Evolutionary conservation across 2,113 vertebrate genomes (phyloP), one percentile per base, ranked within the genome.

Genomic region (Bettongia penicillata): DNA sequence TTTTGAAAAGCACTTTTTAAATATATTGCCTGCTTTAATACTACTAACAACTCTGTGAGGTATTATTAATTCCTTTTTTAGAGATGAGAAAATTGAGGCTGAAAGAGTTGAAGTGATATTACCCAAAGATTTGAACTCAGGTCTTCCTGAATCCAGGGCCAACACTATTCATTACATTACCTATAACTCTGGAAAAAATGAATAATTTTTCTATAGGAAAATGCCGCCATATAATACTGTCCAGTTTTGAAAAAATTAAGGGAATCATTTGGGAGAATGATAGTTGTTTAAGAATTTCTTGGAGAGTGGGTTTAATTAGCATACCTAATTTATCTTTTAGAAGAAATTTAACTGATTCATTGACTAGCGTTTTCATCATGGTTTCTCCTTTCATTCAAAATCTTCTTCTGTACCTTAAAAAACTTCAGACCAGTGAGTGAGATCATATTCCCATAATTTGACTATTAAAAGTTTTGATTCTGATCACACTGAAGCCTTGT

Each of bases 161-260:
- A 84, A 19, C 19, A 23, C 5, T 84, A 84, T 84, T 1, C 68
- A 77, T 6, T 84, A 8, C 43, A 7, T 19, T 8, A 84, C n/a
- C 7, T 23, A 84, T 43, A 43, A 97, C 97, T 98, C 97, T 97
- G 96, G 94, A 97, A 96, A 96, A 97, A 90, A 94, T 97, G 91
- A 96, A 96, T 97, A 90, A 93, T 98, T 92, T 91, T 96, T 95
- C 97, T 95, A 96, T 19, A 24, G 95, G 98, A 97, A 98, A 98
- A 98, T 98, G 97, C 53, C 95, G 95, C 97, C 97, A 93, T 50
- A 53, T 94, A 94, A 96, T 94, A 95, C 91, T 97, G 97, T 97
- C 97, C 98, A 97, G 96, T 97, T 98, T 98, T 98, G 92, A 94
- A 96, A 98, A 97, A 98, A 95, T 96, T 96, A 89, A 94, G 96